Evolutionary conservation across 2,888 invertebrate species (phyloP), one percentile per base, ranked within the genome.

Genomic region (Eueremaeus valkanovi): DNA sequence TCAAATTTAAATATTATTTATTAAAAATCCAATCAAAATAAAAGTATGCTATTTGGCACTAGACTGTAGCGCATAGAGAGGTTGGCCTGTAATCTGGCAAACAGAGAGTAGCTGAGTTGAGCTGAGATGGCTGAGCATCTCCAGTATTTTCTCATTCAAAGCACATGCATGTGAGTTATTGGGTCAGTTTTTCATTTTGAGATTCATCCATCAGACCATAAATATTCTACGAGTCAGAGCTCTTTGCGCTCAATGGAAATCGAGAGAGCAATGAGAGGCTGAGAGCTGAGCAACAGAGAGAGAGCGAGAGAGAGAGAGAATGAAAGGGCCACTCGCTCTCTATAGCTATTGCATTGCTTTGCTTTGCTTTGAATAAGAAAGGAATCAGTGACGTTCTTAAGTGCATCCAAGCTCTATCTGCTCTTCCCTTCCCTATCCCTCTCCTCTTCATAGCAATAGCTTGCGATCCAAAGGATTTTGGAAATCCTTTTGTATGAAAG

Each of bases 221-320:
- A 70, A 70, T 70, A 70, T 70, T 70, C 70, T 70, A 27, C 18
- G 70, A 70, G 70, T 42, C 42, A 70, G 45, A 70, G 70, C 66
- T 66, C 66, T 66, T 66, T 40, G 21, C 33, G 31, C 21, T 36
- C 18, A 66, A 63, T 73, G 72, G 40, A 16, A 70, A 72, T n/a
- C n/a, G n/a, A 27, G 2, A n/a, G n/a, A 49, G 49, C 40, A 73
- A 36, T 27, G 74, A n/a, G 24, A 72, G 33, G 51, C n/a, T n/a
- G 45, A 58, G 70, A 55, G 40, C 24, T 16, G 9, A 66, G n/a
- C 3, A 70, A 31, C 24, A 51, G n/a, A 61, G 5, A 27, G 51
- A n/a, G 45, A 68, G 40, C 31, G 73, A 72, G 42, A 58, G 76
- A 72, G 63, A 61, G 75, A 76, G 73, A 61, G 24, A 63, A 61